Conservation (phyloP, 2,113 vertebrate genomes). For the Alces alces region DNA sequence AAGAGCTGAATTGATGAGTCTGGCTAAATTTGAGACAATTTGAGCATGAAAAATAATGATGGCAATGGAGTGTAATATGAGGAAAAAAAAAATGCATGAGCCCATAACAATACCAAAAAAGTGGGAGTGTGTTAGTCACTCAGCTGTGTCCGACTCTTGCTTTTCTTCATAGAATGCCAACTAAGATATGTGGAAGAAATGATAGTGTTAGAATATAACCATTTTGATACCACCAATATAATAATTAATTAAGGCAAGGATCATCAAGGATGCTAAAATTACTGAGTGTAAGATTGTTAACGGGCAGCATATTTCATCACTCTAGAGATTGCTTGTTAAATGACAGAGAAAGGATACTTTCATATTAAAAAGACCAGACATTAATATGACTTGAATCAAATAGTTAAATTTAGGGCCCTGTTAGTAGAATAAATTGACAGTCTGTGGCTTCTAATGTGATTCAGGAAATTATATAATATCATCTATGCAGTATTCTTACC, state of each 20-base stretch:
- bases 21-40: background rate
- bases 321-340: background rate
- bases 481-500: background rate
- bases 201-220: background rate
- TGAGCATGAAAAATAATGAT: background rate
- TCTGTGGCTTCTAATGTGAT: background rate
- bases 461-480: background rate
- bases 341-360: background rate
- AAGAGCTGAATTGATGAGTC: background rate
- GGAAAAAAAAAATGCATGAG: background rate
- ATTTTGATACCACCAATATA: background rate
- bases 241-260: background rate
- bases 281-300: background rate
- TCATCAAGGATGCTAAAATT: background rate
- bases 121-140: background rate
- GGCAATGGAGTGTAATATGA: background rate
- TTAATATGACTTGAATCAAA: background rate
- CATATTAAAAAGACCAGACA: background rate
- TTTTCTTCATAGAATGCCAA: background rate
- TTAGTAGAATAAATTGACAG: background rate
- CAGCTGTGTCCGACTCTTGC: background rate
- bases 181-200: background rate
- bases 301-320: background rate
- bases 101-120: background rate
- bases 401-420: background rate